A percentile compares a stretch with the other conserved stretches of the same genome.
Evolutionary conservation across 2,113 vertebrate genomes (phyloP).

Genomic region (Gulo gulo): DNA sequence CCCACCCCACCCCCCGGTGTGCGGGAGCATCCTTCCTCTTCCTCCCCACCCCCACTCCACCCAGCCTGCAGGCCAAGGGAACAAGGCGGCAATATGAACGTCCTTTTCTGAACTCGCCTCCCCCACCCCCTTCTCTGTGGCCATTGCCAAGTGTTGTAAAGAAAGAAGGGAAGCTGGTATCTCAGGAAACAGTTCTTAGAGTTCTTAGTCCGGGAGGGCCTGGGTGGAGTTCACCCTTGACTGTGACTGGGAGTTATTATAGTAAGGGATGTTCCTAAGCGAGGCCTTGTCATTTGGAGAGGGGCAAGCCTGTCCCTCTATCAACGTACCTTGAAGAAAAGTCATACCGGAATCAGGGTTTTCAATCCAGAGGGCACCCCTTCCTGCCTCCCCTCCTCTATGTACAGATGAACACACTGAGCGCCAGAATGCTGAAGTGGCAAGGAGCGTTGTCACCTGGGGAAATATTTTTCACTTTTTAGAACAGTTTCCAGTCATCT

Average conservation of each 20-base stretch:
- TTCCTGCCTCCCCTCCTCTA: not conserved
- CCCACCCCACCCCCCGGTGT: too few species aligned
- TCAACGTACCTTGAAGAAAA: not conserved
- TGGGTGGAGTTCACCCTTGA: not conserved
- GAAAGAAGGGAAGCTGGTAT: not conserved
- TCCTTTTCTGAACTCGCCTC: not conserved
- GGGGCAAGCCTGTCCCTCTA: not conserved
- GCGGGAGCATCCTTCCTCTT: not conserved
- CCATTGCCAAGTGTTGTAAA: not conserved
- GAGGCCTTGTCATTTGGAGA: not conserved
- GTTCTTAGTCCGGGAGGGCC: not conserved
- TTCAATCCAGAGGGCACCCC: not conserved
- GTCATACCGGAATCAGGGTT: not conserved
- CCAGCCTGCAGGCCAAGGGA: not conserved
- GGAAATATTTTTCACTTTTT: not conserved
- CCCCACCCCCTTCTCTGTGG: not conserved
- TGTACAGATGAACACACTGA: not conserved
- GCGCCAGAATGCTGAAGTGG: not conserved
- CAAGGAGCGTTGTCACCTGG: not conserved
- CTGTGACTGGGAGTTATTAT: not conserved
- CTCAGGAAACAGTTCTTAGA: not conserved
- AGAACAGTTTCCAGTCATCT: not conserved
- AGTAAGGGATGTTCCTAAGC: not conserved
- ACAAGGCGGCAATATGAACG: not conserved
- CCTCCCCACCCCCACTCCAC: not conserved